Evolutionary conservation across 2,797 vertebrate species (phyloP).

Genomic region (Rhabdomys pumilio): DNA sequence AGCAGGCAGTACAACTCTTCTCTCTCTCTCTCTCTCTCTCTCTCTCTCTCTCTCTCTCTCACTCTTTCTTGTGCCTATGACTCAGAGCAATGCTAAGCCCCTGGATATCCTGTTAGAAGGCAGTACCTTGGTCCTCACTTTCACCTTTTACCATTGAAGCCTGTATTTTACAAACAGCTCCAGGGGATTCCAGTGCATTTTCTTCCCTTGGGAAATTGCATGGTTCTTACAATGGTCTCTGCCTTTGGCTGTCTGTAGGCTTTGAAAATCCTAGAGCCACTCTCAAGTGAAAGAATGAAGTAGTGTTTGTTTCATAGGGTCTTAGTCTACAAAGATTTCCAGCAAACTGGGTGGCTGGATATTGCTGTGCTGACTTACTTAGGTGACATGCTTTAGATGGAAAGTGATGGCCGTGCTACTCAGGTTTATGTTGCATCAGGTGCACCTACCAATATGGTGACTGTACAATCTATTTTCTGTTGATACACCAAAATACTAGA

Average conservation of each 20-base stretch:
- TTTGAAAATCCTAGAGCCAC: neutral
- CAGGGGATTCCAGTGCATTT: neutral
- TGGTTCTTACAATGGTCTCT: neutral
- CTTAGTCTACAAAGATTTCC: constrained; percentile 18
- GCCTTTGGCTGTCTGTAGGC: neutral
- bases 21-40: neutral
- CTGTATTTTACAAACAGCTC: neutral
- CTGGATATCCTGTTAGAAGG: neutral
- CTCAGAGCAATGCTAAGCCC: neutral
- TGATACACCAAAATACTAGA: neutral
- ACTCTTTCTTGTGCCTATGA: neutral
- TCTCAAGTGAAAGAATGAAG: neutral
- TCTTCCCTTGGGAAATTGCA: neutral
- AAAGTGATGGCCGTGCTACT: neutral
- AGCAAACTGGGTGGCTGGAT: neutral
- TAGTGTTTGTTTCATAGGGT: neutral
- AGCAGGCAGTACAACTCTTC: neutral
- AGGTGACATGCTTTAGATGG: neutral
- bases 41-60: no score
- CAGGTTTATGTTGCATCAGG: neutral
- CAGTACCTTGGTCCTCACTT: neutral
- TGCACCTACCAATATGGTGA: neutral
- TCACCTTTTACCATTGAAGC: neutral
- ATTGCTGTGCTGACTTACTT: neutral
- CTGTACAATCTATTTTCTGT: neutral